A percentile compares a stretch with the other conserved stretches of the same genome.
Conservation (phyloP, 2,797 vertebrate species). For the Sphaeramia orbicularis region DNA sequence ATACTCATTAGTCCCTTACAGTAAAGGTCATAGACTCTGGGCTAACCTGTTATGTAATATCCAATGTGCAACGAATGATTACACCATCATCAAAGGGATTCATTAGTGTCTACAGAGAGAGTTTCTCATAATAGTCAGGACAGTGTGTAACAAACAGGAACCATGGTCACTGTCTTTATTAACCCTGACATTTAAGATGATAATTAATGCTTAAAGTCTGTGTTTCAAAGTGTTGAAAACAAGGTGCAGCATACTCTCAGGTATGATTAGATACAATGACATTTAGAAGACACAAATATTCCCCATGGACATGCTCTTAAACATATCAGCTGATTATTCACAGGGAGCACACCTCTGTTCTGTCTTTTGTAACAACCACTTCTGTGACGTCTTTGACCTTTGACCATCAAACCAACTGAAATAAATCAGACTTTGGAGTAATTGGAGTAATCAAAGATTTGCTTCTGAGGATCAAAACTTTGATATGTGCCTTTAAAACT, state of each 20-base stretch:
- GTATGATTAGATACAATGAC: constrained; percentile 32
- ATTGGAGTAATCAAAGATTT: background rate
- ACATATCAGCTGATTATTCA: background rate
- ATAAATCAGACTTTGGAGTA: background rate
- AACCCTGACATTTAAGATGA: constrained; percentile 3
- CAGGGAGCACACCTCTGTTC: background rate
- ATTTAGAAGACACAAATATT: constrained; percentile 6
- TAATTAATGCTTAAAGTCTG: background rate
- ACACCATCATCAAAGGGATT: constrained; percentile 60
- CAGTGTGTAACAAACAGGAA: background rate
- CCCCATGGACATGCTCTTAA: constrained; percentile 1
- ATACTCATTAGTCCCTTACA: constrained; percentile 55
- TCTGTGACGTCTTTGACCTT: background rate
- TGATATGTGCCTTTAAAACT: background rate
- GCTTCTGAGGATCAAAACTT: background rate
- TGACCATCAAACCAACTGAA: background rate
- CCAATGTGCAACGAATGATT: background rate
- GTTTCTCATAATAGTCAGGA: constrained; percentile 16
- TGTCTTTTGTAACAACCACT: background rate
- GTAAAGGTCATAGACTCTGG: constrained; percentile 71
- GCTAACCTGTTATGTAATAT: constrained; percentile 38
- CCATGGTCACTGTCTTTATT: background rate
- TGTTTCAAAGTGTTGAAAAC: constrained; percentile 18
- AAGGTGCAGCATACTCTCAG: constrained; percentile 4
- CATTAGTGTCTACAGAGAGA: constrained; percentile 66